Percentiles rank a stretch among this genome's conserved stretches.
These are phyloP conservation scores for Eriocheir sinensis DNA, from an alignment of 1,140 invertebrate genomes.

Conservation along the genomic window DNA sequence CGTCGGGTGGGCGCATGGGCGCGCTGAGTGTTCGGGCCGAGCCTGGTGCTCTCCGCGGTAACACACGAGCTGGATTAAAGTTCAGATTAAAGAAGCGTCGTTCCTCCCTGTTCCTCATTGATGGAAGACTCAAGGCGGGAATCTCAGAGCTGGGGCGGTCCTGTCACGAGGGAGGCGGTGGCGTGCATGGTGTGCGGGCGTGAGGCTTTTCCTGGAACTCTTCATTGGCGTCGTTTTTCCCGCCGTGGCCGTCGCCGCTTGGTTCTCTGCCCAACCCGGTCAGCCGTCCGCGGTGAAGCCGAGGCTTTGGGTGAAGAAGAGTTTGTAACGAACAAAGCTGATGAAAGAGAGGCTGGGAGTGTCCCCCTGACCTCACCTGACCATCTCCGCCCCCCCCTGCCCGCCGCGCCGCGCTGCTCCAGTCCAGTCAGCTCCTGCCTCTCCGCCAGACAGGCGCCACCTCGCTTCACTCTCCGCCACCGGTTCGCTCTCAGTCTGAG, in stretches of 20 bases:
- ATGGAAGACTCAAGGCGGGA: background rate
- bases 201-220: no score
- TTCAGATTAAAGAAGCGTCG: background rate
- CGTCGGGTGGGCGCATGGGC: no score
- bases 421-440: no score
- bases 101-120: background rate
- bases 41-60: background rate
- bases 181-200: background rate
- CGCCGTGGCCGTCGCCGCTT: background rate
- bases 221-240: background rate
- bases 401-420: background rate
- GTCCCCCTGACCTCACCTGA: slow-evolving; percentile 38
- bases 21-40: background rate
- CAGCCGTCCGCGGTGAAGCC: background rate
- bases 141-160: no score
- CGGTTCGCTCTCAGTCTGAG: no score
- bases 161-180: background rate
- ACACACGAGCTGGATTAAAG: no score
- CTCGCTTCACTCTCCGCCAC: no score
- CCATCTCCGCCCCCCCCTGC: background rate
- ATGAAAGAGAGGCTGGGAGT: slow-evolving; percentile 21
- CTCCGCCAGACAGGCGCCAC: no score
- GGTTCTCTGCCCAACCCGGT: background rate
- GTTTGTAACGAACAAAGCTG: background rate
- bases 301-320: background rate